Evolutionary conservation across 2,888 invertebrate species (phyloP).

Genomic region (Mimachlamys varia): DNA sequence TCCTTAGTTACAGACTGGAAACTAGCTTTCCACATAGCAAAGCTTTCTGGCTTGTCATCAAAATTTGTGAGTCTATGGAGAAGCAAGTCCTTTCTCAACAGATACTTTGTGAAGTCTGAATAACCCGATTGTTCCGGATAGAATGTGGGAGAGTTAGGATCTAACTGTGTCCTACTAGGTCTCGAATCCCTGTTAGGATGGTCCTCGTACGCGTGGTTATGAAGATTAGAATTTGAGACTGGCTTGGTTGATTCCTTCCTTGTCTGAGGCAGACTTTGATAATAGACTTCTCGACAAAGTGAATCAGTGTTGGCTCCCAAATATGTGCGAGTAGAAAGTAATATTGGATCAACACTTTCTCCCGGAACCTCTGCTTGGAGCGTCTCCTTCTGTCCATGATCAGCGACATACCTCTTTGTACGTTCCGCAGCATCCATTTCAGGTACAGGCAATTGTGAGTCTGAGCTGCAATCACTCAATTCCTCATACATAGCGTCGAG

Average conservation of each 20-base stretch:
- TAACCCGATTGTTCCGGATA: not conserved
- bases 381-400: not conserved
- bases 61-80: slow-evolving; percentile 37
- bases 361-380: too few relatives aligned
- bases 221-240: not conserved
- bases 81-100: not conserved
- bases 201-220: not conserved
- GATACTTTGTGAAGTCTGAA: not conserved
- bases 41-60: slow-evolving; percentile 42
- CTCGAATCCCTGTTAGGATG: not conserved
- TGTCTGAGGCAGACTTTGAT: too few relatives aligned
- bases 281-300: too few relatives aligned
- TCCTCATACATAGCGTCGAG: slow-evolving; percentile 27
- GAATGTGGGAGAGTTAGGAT: not conserved
- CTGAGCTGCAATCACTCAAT: slow-evolving; percentile 28
- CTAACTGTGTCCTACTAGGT: not conserved
- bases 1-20: slow-evolving; percentile 36
- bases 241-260: not conserved
- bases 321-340: too few relatives aligned
- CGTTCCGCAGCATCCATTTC: slow-evolving; percentile 25
- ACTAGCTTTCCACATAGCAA: slow-evolving; percentile 41
- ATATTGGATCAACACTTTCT: too few relatives aligned
- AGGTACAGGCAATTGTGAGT: not conserved
- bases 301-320: too few relatives aligned
- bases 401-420: not conserved